Evolutionary conservation across 92 coral and sea anemone species (phyloP).

Genomic region (Muricea muricata): DNA sequence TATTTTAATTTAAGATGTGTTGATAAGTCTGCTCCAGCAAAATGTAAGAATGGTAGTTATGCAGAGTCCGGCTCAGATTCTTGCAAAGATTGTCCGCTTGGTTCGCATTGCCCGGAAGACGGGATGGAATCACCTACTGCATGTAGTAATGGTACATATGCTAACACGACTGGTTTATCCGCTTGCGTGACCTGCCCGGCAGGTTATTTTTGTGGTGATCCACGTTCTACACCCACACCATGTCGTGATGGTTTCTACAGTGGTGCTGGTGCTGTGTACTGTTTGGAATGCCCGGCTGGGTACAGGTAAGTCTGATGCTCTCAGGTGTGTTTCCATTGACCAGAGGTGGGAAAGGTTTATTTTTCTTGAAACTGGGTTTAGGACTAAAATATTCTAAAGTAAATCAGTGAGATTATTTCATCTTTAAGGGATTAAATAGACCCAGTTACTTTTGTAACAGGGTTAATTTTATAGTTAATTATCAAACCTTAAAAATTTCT

Average conservation of each 20-base stretch:
- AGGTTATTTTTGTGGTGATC: conserved; percentile 82
- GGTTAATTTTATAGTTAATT: too few species aligned
- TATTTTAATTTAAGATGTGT: conserved; percentile 57
- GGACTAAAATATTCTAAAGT: too few species aligned
- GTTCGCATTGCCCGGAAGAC: conserved; percentile 81
- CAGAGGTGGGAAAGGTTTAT: too few species aligned
- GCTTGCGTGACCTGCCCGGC: conserved; percentile 89
- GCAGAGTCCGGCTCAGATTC: conserved; percentile 68
- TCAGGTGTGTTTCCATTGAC: neutral
- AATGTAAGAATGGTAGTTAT: conserved; percentile 76
- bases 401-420: too few species aligned
- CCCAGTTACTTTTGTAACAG: too few species aligned
- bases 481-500: too few species aligned
- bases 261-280: conserved; percentile 74
- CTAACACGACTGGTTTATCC: conserved; percentile 80
- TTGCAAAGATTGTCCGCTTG: conserved; percentile 77
- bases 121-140: conserved; percentile 63
- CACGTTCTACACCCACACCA: conserved; percentile 74
- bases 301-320: conserved; percentile 62
- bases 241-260: conserved; percentile 90
- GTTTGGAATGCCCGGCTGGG: conserved; percentile 94
- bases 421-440: too few species aligned
- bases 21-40: conserved; percentile 61
- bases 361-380: too few species aligned
- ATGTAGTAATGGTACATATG: conserved; percentile 86